phyloP scores from a whole-genome alignment of 2,888 invertebrate genomes.

The Electrophaes corylata region DNA sequence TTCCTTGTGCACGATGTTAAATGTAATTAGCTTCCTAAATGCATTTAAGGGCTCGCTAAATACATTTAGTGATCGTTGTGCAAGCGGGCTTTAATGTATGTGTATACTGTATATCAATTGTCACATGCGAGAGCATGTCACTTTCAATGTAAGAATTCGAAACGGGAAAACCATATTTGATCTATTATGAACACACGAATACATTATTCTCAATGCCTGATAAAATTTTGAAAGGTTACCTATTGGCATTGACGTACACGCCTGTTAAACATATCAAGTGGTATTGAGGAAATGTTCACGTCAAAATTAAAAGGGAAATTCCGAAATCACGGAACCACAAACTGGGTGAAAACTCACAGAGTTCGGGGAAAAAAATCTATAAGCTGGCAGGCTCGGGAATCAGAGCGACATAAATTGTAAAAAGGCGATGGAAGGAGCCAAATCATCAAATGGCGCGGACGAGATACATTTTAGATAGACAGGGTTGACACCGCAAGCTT shows the following conservation, averaged over 20 bases:
- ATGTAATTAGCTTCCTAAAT: too few relatives aligned
- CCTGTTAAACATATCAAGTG: conserved; percentile 1
- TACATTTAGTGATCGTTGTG: too few relatives aligned
- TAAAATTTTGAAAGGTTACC: conserved; percentile 6
- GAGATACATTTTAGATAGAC: conserved; percentile 73
- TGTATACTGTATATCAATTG: too few relatives aligned
- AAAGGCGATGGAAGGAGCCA: conserved; percentile 61
- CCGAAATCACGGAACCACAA: conserved; percentile 19
- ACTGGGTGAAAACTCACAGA: conserved; percentile 20
- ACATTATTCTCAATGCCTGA: not conserved
- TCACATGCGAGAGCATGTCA: not conserved
- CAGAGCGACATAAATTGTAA: conserved; percentile 69
- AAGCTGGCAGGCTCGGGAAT: conserved; percentile 55
- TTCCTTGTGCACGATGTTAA: too few relatives aligned
- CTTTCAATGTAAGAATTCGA: not conserved
- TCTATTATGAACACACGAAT: conserved; percentile 1
- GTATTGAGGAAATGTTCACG: conserved; percentile 2
- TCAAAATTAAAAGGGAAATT: conserved; percentile 21
- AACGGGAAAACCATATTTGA: not conserved
- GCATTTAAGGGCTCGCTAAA: too few relatives aligned
- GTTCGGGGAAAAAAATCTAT: conserved; percentile 39
- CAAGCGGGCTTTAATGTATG: too few relatives aligned
- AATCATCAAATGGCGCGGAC: conserved; percentile 78
- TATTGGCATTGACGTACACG: not conserved
- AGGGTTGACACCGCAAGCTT: conserved; percentile 47